Conservation (phyloP, 2,113 vertebrate species). For the Eulacestoma nigropectus region DNA sequence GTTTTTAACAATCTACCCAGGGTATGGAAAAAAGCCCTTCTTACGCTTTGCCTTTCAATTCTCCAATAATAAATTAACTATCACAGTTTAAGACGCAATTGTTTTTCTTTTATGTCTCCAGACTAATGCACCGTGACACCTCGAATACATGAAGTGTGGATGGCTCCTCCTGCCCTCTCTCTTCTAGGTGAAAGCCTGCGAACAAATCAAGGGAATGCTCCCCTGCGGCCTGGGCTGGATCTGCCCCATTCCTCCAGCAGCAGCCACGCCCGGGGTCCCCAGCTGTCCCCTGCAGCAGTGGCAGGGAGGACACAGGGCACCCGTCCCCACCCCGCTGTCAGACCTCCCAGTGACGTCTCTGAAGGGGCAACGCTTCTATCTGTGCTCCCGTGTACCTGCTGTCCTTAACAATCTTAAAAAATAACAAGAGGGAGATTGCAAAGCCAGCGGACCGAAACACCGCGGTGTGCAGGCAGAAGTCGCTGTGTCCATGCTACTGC, state of each 20-base stretch:
- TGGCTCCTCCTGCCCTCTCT: not conserved
- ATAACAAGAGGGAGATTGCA: not conserved
- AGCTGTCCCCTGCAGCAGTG: accelerated
- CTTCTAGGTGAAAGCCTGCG: not conserved
- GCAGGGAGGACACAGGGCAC: not conserved
- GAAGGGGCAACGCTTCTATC: accelerated
- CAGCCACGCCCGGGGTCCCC: accelerated
- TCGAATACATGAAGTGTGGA: not conserved
- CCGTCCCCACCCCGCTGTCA: accelerated
- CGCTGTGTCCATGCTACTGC: accelerated
- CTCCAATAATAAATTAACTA: slow-evolving; percentile 50
- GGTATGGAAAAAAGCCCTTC: not conserved
- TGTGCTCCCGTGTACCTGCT: not conserved
- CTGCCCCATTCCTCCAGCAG: not conserved
- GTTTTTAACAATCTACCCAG: not conserved
- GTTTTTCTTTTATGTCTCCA: slow-evolving; percentile 4
- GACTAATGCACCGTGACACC: slow-evolving; percentile 1
- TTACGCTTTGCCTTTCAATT: not conserved
- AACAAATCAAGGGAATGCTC: not conserved
- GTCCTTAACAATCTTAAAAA: not conserved
- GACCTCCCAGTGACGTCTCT: accelerated
- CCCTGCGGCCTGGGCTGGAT: not conserved
- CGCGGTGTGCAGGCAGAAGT: not conserved
- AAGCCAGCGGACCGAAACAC: not conserved
- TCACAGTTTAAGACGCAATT: slow-evolving; percentile 29